Conservation (phyloP, 2,113 vertebrate genomes). For the Oreochromis niloticus region DNA sequence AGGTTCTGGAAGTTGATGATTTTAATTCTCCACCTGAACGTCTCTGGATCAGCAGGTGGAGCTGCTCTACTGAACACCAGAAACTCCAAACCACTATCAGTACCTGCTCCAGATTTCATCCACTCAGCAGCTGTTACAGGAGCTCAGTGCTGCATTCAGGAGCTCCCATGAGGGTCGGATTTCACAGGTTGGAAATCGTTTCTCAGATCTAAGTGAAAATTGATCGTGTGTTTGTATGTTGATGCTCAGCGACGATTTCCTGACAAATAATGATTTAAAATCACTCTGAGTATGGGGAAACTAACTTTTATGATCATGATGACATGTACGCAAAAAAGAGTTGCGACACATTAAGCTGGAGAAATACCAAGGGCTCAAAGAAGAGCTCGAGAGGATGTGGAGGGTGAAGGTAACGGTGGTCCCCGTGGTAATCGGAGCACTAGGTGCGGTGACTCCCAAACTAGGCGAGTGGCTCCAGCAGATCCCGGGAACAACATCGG, state of each 20-base stretch:
- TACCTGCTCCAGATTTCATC: neutral
- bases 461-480: too few species aligned
- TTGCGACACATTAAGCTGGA: neutral
- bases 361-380: too few species aligned
- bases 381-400: too few species aligned
- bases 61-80: neutral
- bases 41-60: neutral
- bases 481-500: too few species aligned
- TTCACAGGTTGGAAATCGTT: neutral
- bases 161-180: neutral
- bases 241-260: neutral
- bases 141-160: neutral
- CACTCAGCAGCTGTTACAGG: neutral
- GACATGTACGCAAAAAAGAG: neutral
- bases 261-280: neutral
- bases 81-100: neutral
- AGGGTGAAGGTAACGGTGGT: too few species aligned
- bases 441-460: too few species aligned
- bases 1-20: neutral
- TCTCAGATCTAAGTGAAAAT: neutral
- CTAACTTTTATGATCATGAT: neutral
- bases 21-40: neutral
- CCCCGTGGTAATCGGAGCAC: too few species aligned
- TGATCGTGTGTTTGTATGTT: neutral
- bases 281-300: fast-evolving